Evolutionary conservation across 1,140 invertebrate genomes (phyloP).

Genomic region (Zophobas atratus): DNA sequence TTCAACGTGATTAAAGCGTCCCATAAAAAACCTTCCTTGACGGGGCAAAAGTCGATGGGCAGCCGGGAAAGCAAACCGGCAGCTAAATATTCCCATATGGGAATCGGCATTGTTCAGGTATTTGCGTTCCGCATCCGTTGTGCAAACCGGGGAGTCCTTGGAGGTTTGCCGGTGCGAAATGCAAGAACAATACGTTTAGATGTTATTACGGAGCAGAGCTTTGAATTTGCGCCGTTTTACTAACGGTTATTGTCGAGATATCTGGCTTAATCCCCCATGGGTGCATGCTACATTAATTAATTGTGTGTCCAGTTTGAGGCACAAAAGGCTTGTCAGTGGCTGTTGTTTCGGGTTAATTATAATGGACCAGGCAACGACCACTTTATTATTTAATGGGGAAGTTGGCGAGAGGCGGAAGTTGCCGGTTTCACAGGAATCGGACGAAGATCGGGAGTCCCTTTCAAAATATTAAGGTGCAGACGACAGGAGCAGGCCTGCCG

Average conservation of each 20-base stretch:
- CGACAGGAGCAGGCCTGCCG: too few relatives aligned
- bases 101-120: conserved; percentile 24
- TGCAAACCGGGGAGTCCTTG: conserved; percentile 1
- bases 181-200: conserved; percentile 31
- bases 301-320: conserved; percentile 39
- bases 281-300: conserved; percentile 41
- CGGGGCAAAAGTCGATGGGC: not conserved
- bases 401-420: not conserved
- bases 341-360: conserved; percentile 42
- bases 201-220: conserved; percentile 29
- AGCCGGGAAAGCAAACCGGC: conserved; percentile 11
- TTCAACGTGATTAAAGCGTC: conserved; percentile 32
- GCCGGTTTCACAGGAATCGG: conserved; percentile 4
- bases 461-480: too few relatives aligned
- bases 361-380: conserved; percentile 29
- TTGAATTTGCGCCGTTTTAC: conserved; percentile 32
- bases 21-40: not conserved
- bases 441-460: not conserved
- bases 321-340: conserved; percentile 37
- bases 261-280: conserved; percentile 32
- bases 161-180: conserved; percentile 11
- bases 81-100: conserved; percentile 18
- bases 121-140: not conserved
- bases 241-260: not conserved
- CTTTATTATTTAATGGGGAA: conserved; percentile 35